Base-by-base conservation (phyloP, 2,888 invertebrate genomes). In the Epinotia brunnichana region DNA sequence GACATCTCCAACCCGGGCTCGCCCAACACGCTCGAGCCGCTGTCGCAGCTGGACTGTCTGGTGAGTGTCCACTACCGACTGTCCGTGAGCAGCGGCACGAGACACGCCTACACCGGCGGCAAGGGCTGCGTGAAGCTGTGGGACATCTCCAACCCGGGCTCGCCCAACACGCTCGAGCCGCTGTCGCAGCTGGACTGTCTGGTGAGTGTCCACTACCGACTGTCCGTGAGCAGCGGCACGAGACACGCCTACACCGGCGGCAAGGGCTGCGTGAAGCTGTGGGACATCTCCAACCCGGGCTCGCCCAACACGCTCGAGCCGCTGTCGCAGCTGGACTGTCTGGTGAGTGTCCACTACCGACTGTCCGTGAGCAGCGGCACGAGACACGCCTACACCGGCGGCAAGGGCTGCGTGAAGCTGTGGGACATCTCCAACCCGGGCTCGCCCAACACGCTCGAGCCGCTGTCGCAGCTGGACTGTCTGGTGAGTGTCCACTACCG, bases 181-280 rank as follows among this genome's bases (percentile, higher is more conserved):
- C 95, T 98, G 7, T 97, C 97, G 54, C 98, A 98, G 87, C 90
- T 98, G 60, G 98, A 98, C 85, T 98, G 98, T 87, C 92, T 98
- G 94, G 96, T 95, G 81, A 91, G 94, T 91, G 85, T 51, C 21
- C 19, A 7, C 2, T 10, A 11, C 2, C 2, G 11, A 41, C 96
- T 99, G 86, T 97, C 98, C 73, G 94, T 85, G 11, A 77, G 81
- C 9, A 94, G 95, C 85, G 96, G 96, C 74, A 96, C 97, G 76
- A 95, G 97, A 80, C 97, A 97, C 88, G 98, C 99, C n/a, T 99
- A 99, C 91, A 99, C 99, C 0, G 99, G 99, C 35, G 99, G 99
- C 76, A 99, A 99, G 91, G 98, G 99, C 39, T 98, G 98, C 88
- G 99, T 99, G 76, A 99, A 99, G 91, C 97, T 99, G 21, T 98